Conservation (phyloP, 2,797 vertebrate genomes). For the Muscicapa comitata region DNA sequence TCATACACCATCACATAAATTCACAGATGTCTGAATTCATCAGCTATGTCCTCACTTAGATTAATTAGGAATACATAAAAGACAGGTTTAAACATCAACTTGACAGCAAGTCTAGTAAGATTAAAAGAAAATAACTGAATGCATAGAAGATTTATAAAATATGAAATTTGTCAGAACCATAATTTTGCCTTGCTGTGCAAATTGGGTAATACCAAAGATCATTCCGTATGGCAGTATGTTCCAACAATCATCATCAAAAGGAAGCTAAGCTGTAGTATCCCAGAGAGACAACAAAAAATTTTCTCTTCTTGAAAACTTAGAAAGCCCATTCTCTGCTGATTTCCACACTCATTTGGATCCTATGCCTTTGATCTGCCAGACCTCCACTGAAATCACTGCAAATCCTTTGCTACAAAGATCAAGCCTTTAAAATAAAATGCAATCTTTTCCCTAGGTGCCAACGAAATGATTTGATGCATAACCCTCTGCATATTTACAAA, state of each 20-base stretch:
- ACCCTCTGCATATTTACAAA: not conserved
- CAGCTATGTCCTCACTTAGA: conserved; percentile 11
- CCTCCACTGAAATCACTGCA: not conserved
- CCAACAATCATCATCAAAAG: conserved; percentile 13
- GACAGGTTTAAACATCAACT: conserved; percentile 45
- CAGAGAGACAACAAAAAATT: not conserved
- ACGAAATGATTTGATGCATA: not conserved
- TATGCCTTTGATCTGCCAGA: not conserved
- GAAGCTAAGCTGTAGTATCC: conserved; percentile 8
- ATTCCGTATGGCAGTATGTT: conserved; percentile 7
- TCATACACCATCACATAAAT: not conserved
- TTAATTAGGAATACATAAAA: conserved; percentile 48
- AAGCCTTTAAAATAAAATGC: not conserved
- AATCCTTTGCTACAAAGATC: not conserved
- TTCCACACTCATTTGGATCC: not conserved
- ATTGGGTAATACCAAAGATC: conserved; percentile 12
- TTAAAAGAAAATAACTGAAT: not conserved
- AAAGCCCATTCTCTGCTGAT: not conserved
- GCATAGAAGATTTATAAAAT: conserved; percentile 23
- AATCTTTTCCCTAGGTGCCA: not conserved
- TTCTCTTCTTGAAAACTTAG: not conserved
- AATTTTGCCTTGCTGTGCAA: conserved; percentile 2
- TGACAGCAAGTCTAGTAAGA: conserved; percentile 6
- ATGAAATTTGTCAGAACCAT: conserved; percentile 19
- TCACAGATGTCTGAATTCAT: conserved; percentile 26